These are phyloP conservation scores for Tribolium freemani DNA, from an alignment of 2,888 invertebrate genomes.

Conservation along the genomic window DNA sequence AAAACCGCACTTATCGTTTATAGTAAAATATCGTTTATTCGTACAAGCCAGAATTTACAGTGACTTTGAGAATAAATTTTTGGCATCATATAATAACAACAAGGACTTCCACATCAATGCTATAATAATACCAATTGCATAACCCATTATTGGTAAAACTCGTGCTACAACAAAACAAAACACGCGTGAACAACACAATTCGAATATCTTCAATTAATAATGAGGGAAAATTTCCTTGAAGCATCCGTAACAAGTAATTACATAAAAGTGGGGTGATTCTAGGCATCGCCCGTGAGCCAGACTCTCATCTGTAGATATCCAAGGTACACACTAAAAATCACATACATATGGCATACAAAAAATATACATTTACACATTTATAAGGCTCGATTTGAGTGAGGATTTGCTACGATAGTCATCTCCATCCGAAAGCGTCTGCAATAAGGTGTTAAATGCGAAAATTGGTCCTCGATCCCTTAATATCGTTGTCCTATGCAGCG, in stretches of 20 bases:
- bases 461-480: slow-evolving; percentile 35
- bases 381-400: slow-evolving; percentile 41
- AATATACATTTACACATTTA: slow-evolving; percentile 46
- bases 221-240: not conserved
- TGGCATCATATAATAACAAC: slow-evolving; percentile 18
- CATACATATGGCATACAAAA: slow-evolving; percentile 42
- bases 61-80: slow-evolving; percentile 14
- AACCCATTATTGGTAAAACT: not conserved
- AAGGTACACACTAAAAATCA: slow-evolving; percentile 60
- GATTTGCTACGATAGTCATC: slow-evolving; percentile 6
- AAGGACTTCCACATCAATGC: slow-evolving; percentile 11
- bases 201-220: not conserved
- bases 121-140: too few relatives aligned
- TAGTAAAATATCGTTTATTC: slow-evolving; percentile 32
- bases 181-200: slow-evolving; percentile 10
- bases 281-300: not conserved
- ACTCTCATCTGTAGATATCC: not conserved
- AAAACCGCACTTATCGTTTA: not conserved
- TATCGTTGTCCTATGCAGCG: slow-evolving; percentile 36
- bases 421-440: slow-evolving; percentile 22
- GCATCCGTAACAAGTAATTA: not conserved
- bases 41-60: slow-evolving; percentile 17
- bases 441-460: not conserved
- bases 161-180: slow-evolving; percentile 22
- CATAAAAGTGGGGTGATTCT: not conserved